Percentiles rank a stretch among this genome's conserved stretches.
These are phyloP conservation scores for Heptranchias perlo DNA, from an alignment of 2,113 vertebrate genomes.

Conservation along the genomic window DNA sequence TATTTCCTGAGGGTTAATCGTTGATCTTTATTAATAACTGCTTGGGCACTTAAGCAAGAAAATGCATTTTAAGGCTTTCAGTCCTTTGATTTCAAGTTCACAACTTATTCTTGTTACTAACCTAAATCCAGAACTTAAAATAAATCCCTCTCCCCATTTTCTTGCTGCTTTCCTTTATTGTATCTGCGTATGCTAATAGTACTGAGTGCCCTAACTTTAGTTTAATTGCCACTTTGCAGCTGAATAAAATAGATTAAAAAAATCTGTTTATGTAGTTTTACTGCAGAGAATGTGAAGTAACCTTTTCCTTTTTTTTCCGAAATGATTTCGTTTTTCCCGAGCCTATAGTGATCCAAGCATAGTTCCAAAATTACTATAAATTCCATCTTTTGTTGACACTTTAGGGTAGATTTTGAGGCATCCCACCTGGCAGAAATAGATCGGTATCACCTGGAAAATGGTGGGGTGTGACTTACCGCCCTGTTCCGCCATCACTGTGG, in stretches of 20 bases:
- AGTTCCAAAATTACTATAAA: not conserved
- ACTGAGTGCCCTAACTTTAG: not conserved
- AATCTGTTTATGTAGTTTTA: not conserved
- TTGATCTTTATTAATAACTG: not conserved
- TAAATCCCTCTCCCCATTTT: not conserved
- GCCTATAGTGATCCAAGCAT: not conserved
- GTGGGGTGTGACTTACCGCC: not conserved
- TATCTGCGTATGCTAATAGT: not conserved
- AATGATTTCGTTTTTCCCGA: not conserved
- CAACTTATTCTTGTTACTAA: not conserved
- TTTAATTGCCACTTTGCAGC: not conserved
- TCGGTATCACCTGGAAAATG: not conserved
- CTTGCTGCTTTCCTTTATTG: no score
- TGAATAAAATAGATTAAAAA: not conserved
- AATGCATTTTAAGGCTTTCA: not conserved
- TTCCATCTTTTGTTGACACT: not conserved
- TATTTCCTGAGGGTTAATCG: not conserved
- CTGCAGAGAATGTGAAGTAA: not conserved
- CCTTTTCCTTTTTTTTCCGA: not conserved
- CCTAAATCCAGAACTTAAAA: not conserved
- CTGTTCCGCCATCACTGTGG: not conserved
- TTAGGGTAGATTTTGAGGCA: not conserved
- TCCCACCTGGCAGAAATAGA: not conserved
- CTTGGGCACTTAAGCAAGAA: not conserved
- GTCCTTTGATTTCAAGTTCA: not conserved